Evolutionary conservation across 2,113 vertebrate species (phyloP).

Genomic region (Scartelaos histophorus): DNA sequence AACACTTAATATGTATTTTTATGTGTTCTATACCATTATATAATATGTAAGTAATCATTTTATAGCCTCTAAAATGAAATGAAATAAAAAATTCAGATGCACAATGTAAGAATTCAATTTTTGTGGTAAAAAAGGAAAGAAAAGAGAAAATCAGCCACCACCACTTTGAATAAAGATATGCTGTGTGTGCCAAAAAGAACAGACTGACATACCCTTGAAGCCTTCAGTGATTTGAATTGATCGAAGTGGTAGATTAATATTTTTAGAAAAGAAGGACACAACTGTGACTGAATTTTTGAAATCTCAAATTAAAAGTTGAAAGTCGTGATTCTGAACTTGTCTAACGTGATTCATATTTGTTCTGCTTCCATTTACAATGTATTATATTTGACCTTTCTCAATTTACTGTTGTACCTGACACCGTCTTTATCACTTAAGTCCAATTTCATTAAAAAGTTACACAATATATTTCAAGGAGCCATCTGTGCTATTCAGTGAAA

Average conservation of each 20-base stretch:
- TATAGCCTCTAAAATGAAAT: constrained; percentile 4
- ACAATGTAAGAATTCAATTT: constrained; percentile 3
- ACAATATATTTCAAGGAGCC: constrained; percentile 44
- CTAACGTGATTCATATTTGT: constrained; percentile 4
- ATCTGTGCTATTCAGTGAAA: constrained; percentile 35
- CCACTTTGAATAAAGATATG: background rate
- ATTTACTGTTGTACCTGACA: constrained; percentile 1
- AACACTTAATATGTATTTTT: background rate
- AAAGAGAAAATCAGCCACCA: background rate
- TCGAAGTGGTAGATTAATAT: background rate
- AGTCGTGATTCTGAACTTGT: constrained; percentile 6
- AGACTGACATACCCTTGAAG: constrained; percentile 1
- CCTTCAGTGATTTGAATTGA: background rate
- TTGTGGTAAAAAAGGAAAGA: background rate
- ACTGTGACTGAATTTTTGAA: background rate
- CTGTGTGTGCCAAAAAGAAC: background rate
- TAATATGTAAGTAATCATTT: background rate
- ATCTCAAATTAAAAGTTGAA: background rate
- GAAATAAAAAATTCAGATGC: too few relatives aligned
- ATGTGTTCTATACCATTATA: background rate
- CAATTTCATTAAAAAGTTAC: constrained; percentile 28
- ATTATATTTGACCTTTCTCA: constrained; percentile 13
- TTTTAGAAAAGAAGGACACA: background rate
- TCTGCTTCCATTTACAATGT: background rate
- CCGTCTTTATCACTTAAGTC: constrained; percentile 15